A percentile compares a stretch with the other conserved stretches of the same genome.
Evolutionary conservation across 2,888 invertebrate genomes (phyloP).

Genomic region (Keiferia lycopersicella): DNA sequence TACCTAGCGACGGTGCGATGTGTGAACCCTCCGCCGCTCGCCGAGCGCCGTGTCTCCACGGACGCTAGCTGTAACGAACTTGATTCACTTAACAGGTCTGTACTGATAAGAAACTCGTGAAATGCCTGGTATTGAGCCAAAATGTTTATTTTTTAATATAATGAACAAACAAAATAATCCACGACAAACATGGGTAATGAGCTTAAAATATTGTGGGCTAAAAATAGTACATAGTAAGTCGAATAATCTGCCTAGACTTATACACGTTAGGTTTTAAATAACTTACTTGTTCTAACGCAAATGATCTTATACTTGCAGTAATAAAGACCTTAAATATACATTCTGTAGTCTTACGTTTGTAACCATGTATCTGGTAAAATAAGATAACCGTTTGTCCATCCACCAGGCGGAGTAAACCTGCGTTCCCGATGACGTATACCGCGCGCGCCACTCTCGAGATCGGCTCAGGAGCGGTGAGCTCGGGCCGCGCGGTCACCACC

Average conservation of each 20-base stretch:
- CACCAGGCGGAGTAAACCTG: constrained; percentile 71
- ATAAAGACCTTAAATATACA: too few relatives aligned
- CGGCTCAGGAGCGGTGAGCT: constrained; percentile 74
- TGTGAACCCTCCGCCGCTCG: constrained; percentile 75
- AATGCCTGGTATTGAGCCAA: background rate
- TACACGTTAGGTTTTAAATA: too few relatives aligned
- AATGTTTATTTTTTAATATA: too few relatives aligned
- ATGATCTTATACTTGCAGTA: too few relatives aligned
- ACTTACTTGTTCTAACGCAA: too few relatives aligned
- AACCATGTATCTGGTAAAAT: background rate
- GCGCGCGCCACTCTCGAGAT: constrained; percentile 78
- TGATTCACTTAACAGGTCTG: constrained; percentile 56
- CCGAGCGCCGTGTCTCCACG: constrained; percentile 73
- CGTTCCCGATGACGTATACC: constrained; percentile 77
- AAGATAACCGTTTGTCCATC: constrained; percentile 33
- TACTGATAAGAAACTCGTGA: background rate
- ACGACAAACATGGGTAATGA: too few relatives aligned
- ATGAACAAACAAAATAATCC: too few relatives aligned
- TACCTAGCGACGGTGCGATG: constrained; percentile 78
- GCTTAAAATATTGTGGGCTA: too few relatives aligned
- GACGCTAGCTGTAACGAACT: constrained; percentile 67
- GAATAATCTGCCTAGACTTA: too few relatives aligned
- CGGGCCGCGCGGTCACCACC: constrained; percentile 79
- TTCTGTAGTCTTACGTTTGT: too few relatives aligned
- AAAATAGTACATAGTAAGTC: too few relatives aligned